Percentiles rank a stretch among this genome's conserved stretches.
Evolutionary conservation across 2,888 invertebrate species (phyloP).

Genomic region (Carcina quercana): DNA sequence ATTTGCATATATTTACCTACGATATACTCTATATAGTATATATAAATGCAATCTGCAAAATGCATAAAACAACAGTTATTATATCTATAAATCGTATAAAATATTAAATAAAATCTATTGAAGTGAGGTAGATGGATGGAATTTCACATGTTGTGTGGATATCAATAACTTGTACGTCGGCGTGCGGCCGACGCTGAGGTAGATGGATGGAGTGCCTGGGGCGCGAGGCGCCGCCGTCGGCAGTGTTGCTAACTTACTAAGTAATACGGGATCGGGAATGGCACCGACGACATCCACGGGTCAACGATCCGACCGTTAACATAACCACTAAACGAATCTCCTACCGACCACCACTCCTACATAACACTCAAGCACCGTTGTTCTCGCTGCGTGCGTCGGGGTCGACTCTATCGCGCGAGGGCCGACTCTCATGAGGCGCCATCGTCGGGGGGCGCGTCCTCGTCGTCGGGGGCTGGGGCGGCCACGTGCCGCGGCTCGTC

Average conservation of each 20-base stretch:
- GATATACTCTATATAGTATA: constrained; percentile 70
- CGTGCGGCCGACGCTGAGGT: constrained; percentile 73
- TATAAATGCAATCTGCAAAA: constrained; percentile 74
- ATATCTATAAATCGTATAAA: constrained; percentile 75
- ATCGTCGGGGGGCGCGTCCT: neutral
- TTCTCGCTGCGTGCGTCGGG: constrained; percentile 50
- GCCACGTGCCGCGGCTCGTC: neutral
- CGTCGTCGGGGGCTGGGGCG: neutral
- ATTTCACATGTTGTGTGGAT: constrained; percentile 75
- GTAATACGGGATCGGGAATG: constrained; percentile 61
- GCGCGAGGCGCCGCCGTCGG: neutral
- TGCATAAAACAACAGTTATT: constrained; percentile 73
- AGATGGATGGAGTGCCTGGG: constrained; percentile 73
- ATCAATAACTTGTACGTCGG: constrained; percentile 62
- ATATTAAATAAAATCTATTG: constrained; percentile 76
- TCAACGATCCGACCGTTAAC: constrained; percentile 63
- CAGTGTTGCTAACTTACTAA: no score
- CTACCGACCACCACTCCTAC: constrained; percentile 58
- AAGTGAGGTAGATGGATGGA: constrained; percentile 85
- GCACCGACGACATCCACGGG: constrained; percentile 72
- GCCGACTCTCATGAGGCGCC: constrained; percentile 10
- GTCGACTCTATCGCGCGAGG: constrained; percentile 16
- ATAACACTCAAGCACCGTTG: constrained; percentile 67
- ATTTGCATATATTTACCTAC: constrained; percentile 70
- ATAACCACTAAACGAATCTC: constrained; percentile 31